Evolutionary conservation across 2,888 invertebrate genomes (phyloP).

Genomic region (Dysmachus trigonus): DNA sequence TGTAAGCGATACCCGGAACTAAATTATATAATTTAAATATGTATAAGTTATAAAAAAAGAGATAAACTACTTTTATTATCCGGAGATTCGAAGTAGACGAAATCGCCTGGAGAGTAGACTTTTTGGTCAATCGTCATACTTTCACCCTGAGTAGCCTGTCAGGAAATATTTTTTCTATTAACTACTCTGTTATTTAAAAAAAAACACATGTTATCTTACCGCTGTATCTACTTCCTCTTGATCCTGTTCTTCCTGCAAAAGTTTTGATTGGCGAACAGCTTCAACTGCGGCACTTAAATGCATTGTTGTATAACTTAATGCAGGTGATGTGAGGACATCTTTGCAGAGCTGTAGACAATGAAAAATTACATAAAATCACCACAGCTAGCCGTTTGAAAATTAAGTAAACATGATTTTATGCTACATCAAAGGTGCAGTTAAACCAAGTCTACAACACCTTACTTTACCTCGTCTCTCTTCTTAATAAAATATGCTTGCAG

Average conservation of each 20-base stretch:
- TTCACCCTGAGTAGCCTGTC: slow-evolving; percentile 64
- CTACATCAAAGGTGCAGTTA: too few relatives aligned
- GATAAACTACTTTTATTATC: slow-evolving; percentile 59
- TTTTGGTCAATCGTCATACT: slow-evolving; percentile 80
- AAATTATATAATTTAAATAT: slow-evolving; percentile 53
- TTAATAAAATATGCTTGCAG: slow-evolving; percentile 90
- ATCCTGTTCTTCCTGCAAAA: slow-evolving; percentile 79
- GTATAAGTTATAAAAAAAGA: neutral
- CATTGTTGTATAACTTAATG: slow-evolving; percentile 80
- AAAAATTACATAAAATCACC: neutral
- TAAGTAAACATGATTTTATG: neutral
- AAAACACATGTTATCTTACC: slow-evolving; percentile 49
- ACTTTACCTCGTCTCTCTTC: slow-evolving; percentile 69
- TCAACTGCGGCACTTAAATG: slow-evolving; percentile 81
- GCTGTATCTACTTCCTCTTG: slow-evolving; percentile 73
- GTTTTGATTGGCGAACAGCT: slow-evolving; percentile 77
- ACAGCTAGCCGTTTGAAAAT: neutral
- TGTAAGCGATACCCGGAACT: slow-evolving; percentile 83
- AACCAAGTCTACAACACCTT: too few relatives aligned
- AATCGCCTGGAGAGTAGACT: slow-evolving; percentile 85
- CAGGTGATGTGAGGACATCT: slow-evolving; percentile 84
- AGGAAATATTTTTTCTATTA: neutral
- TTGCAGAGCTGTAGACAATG: slow-evolving; percentile 72
- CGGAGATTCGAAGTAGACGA: slow-evolving; percentile 83
- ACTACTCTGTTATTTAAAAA: neutral